These are phyloP conservation scores for Perognathus longimembris DNA, from an alignment of 2,113 vertebrate species.

Conservation along the genomic window DNA sequence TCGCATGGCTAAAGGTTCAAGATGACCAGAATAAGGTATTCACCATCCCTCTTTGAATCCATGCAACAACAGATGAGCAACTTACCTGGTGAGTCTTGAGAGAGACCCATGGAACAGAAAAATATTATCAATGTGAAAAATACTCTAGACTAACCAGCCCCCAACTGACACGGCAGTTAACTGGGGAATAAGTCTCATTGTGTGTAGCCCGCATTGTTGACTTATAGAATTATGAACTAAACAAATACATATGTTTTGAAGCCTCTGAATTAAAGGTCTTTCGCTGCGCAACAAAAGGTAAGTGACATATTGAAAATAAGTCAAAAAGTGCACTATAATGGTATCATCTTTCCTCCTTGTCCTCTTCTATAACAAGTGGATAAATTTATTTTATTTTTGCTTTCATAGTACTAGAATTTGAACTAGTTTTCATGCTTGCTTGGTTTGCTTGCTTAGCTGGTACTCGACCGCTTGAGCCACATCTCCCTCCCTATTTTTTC, in stretches of 20 bases:
- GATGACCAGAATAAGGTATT: background rate
- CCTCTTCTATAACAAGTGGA: background rate
- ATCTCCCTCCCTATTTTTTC: too few species aligned
- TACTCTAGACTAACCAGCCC: background rate
- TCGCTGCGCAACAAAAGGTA: constrained; percentile 51
- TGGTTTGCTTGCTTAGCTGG: too few species aligned
- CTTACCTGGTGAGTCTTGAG: background rate
- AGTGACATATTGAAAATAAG: background rate
- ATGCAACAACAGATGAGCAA: background rate
- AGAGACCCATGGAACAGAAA: background rate
- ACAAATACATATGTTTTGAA: constrained; percentile 28
- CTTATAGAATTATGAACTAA: background rate
- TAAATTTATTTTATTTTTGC: constrained; percentile 32
- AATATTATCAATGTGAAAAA: background rate
- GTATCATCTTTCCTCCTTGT: background rate
- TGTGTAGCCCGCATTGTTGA: background rate
- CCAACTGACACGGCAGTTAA: background rate
- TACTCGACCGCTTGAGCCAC: too few species aligned
- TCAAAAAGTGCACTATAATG: background rate
- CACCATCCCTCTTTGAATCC: background rate
- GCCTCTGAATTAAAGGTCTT: background rate
- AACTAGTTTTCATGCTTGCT: too few species aligned
- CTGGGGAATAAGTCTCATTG: background rate
- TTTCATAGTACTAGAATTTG: too few species aligned
- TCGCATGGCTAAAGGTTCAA: background rate